These are phyloP conservation scores for Ellobium chinense DNA, from an alignment of 2,888 invertebrate genomes.

Conservation along the genomic window DNA sequence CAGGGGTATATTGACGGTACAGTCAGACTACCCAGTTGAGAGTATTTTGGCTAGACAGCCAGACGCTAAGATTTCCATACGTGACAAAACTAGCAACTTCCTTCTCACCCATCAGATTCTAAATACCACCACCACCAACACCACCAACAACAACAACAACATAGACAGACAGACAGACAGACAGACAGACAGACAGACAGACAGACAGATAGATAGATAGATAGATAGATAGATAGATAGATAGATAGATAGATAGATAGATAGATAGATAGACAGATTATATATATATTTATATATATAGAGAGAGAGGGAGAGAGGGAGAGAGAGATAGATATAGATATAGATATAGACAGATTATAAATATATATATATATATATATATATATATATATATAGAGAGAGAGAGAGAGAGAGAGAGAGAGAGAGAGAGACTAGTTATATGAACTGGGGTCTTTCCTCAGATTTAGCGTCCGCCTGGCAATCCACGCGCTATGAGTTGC, in stretches of 20 bases:
- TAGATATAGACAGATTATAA: not conserved
- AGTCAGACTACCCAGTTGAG: too few species aligned
- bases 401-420: not conserved
- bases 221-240: not conserved
- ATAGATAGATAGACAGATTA: not conserved
- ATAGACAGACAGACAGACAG: not conserved
- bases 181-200: not conserved
- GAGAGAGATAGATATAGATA: not conserved
- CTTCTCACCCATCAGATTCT: too few species aligned
- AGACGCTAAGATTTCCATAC: too few species aligned
- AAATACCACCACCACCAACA: too few species aligned
- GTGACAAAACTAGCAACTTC: too few species aligned
- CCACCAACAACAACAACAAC: too few species aligned
- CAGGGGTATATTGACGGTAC: too few species aligned
- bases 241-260: not conserved
- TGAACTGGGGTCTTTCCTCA: too few species aligned
- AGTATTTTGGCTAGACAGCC: too few species aligned
- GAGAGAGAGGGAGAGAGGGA: not conserved
- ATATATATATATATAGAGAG: not conserved
- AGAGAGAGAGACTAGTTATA: not conserved
- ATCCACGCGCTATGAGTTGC: not conserved
- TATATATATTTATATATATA: too few species aligned
- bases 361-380: not conserved
- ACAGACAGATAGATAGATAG: not conserved
- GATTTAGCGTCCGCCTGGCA: too few species aligned